Base-by-base conservation (phyloP, 2,113 vertebrate genomes). In the Nanger granti region DNA sequence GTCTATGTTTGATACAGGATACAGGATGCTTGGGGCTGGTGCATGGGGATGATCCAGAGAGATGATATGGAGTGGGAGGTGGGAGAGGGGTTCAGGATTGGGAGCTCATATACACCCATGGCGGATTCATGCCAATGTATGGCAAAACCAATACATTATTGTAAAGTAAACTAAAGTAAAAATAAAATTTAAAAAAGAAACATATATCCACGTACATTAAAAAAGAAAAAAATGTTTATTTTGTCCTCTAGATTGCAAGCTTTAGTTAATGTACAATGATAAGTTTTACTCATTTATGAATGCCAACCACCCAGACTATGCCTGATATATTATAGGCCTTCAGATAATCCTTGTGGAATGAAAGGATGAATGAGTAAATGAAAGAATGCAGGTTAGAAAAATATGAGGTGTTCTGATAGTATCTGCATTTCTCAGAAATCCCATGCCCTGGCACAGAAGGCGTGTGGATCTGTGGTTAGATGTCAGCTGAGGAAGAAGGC, bases 341-440 rank as follows among this genome's bases (percentile, higher is more conserved):
- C 73, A 79, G 1, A 44, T 44, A 44, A 79, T 24, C 22, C 37
- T 44, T 13, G 73, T 79, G 37, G 22, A 79, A 28, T 26, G 73
- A 79, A 44, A 44, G 37, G 37, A 79, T 44, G 73, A 44, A 79
- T 44, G 73, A 79, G 13, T 28, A 26, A 73, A 44, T 28, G 24
- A 44, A 79, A 79, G 37, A 79, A 79, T 79, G 20, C 20, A 73
- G n/a, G 69, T 24, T 73, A 73, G 6, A 41, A 73, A 95, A 89
- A 92, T 62, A 94, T 49, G 62, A 69, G 88, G 7, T 26, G 13
- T 83, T 76, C 54, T 83, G 85, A 64, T 79, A 73, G 14, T 29
- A 47, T 82, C 64, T 26, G 12, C 85, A 7, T 90, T 96, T 97
- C 79, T 97, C 64, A 34, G 80, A 95, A 91, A 85, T 94, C 59